A percentile compares a stretch with the other conserved stretches of the same genome.
Evolutionary conservation across 2,797 vertebrate species (phyloP).

Genomic region (Microchirus variegatus): DNA sequence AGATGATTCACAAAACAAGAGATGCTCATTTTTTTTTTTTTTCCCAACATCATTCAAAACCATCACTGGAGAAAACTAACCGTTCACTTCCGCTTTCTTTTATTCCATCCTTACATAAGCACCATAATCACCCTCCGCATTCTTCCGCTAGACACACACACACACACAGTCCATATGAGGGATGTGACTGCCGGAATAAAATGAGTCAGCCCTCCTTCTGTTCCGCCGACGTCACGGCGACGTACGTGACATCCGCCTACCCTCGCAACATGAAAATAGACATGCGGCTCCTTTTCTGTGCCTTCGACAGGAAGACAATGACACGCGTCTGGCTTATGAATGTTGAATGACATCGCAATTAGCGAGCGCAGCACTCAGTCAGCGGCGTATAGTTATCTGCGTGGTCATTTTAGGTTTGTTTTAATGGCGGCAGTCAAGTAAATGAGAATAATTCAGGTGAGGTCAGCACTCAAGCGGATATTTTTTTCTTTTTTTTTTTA

Average conservation of each 20-base stretch:
- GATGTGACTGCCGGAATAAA: slow-evolving; percentile 65
- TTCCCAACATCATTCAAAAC: background rate
- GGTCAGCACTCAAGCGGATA: background rate
- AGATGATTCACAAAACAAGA: slow-evolving; percentile 37
- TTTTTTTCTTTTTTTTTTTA: slow-evolving; percentile 2
- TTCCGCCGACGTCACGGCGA: slow-evolving; percentile 69
- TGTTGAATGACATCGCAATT: slow-evolving; percentile 7
- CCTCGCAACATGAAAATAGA: slow-evolving; percentile 74
- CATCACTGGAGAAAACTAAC: slow-evolving; percentile 23
- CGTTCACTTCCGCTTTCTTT: slow-evolving; percentile 22
- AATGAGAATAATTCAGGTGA: slow-evolving; percentile 25
- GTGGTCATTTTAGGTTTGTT: slow-evolving; percentile 1
- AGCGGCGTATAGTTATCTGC: background rate
- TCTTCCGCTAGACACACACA: slow-evolving; percentile 43
- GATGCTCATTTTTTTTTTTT: slow-evolving; percentile 22
- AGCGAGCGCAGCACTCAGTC: background rate
- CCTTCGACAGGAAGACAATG: slow-evolving; percentile 46
- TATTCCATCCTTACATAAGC: slow-evolving; percentile 46
- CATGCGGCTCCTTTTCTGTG: slow-evolving; percentile 42
- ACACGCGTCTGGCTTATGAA: slow-evolving; percentile 10
- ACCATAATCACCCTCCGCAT: slow-evolving; percentile 29
- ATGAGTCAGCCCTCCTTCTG: slow-evolving; percentile 77
- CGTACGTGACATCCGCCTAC: slow-evolving; percentile 64
- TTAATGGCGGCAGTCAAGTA: background rate
- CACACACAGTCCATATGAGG: slow-evolving; percentile 71